Base-by-base conservation (phyloP, 2,888 invertebrate species). In the Belgica antarctica region DNA sequence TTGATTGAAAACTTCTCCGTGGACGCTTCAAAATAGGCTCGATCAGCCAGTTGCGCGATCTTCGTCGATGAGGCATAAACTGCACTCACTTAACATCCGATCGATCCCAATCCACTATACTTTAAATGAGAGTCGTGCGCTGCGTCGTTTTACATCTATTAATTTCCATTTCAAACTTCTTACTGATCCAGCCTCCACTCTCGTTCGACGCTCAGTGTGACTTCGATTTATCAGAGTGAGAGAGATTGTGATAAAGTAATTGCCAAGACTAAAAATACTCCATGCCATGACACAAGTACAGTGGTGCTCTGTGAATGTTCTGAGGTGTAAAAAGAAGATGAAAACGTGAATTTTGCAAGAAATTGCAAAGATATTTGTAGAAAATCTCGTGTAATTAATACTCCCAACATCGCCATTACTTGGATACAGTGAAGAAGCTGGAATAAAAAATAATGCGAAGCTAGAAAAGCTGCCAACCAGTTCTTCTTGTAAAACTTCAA, bases 191-290 rank as follows among this genome's bases (percentile, higher is more conserved):
- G 52, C 12, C 34, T 31, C 34, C 34, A 31, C 34, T 8, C 7
- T 31, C 34, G n/a, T n/a, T n/a, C n/a, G 15, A 41, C n/a, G 8
- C 68, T 68, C 57, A 34, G 68, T 68, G 57, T 68, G 52, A 31
- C 68, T 68, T 46, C 68, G 47, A 68, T 68, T 46, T 46, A 57
- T 68, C 68, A 68, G 68, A 46, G n/a, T n/a, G n/a, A 57, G 22
- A 22, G n/a, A 31, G 10, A 24, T 57, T 57, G 34, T 15, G 46
- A 66, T 25, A 28, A 57, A 66, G 17, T 22, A 34, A 41, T 24
- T 31, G 19, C 12, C n/a, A n/a, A n/a, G n/a, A n/a, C n/a, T n/a
- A n/a, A n/a, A n/a, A n/a, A n/a, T n/a, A n/a, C n/a, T n/a, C n/a
- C n/a, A n/a, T n/a, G n/a, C n/a, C n/a, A n/a, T n/a, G n/a, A n/a